phyloP scores from a whole-genome alignment of 2,888 invertebrate genomes.

The Plebejus argus region DNA sequence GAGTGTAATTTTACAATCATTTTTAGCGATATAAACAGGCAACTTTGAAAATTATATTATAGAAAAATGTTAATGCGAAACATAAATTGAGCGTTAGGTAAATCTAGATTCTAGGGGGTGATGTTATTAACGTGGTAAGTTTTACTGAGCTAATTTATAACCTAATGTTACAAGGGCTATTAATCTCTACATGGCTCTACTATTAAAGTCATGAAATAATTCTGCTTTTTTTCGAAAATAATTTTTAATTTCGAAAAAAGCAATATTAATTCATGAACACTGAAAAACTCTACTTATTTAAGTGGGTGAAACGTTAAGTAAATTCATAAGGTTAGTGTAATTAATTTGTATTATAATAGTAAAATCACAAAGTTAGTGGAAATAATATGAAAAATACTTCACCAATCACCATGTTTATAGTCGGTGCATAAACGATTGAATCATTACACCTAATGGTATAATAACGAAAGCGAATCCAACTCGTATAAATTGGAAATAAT shows the following conservation, averaged over 20 bases:
- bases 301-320: too few relatives aligned
- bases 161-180: too few relatives aligned
- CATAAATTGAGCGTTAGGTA: neutral
- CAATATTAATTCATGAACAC: too few relatives aligned
- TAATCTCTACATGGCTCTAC: too few relatives aligned
- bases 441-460: constrained; percentile 13
- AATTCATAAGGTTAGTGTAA: too few relatives aligned
- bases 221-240: too few relatives aligned
- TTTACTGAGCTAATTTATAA: too few relatives aligned
- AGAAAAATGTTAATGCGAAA: neutral
- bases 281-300: too few relatives aligned
- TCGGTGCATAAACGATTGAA: neutral
- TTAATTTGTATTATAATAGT: too few relatives aligned
- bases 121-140: neutral
- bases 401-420: constrained; percentile 18
- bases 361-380: neutral
- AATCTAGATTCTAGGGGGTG: neutral
- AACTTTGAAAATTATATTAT: neutral
- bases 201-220: too few relatives aligned
- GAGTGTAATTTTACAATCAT: neutral
- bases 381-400: neutral
- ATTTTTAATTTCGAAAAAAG: too few relatives aligned
- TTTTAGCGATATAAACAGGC: neutral
- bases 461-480: neutral
- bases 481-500: neutral